Evolutionary conservation across 2,888 invertebrate genomes (phyloP), one percentile per base, ranked within the genome.

Genomic region (Cheilosia vulpina): DNA sequence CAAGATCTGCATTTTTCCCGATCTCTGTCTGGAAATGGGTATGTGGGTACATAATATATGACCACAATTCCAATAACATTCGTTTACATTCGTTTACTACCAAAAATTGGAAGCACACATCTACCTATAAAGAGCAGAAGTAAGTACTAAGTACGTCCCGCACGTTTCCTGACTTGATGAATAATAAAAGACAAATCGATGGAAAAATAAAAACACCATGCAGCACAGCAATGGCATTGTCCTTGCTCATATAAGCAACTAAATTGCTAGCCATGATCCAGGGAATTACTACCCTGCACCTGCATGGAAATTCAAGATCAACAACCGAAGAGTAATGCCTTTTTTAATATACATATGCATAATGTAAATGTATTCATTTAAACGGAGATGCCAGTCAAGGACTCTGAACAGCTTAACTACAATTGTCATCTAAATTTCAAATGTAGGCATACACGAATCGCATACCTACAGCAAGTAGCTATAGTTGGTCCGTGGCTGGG

Each of bases 381-480:
- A 72, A 72, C 17, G 60, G 50, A 62, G 55, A 62, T 80, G 68
- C 31, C 58, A 69, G 79, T 75, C 73, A 75, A 69, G 79, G 79
- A 65, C 63, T 65, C 55, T 47, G 45, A 63, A 63, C 68, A 73
- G 68, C 68, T 65, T 79, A 63, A 73, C 71, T 73, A 72, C 78
- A 58, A 84, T 79, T 84, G 78, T 84, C 83, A 84, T 84, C 68
- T 84, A 75, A 84, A 84, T 79, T 84, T 84, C 63, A 84, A 84
- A 84, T 84, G 73, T 75, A 73, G 65, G 68, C 27, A 52, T 52
- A 24, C 21, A 50, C 3, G 19, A 47, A 9, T 17, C 17, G 31
- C n/a, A 21, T 45, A 62, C 17, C 19, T 21, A 21, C 38, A 43
- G 53, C 19, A 47, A 4, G 47, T 47, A 6, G 17, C 43, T 43